phyloP scores from a whole-genome alignment of 2,113 vertebrate species.

The Spea multiplicata region DNA sequence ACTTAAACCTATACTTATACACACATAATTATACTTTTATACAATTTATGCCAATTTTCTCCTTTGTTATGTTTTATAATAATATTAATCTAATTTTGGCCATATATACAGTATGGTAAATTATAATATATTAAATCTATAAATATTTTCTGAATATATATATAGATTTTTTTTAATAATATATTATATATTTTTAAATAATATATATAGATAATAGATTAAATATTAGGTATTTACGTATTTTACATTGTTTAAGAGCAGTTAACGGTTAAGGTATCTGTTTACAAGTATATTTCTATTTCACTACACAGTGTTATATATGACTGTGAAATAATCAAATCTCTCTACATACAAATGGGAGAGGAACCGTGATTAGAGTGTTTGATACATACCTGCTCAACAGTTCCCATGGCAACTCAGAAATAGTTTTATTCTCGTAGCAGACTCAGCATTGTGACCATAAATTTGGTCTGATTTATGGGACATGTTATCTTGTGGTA shows the following conservation, averaged over 20 bases:
- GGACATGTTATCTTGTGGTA: neutral
- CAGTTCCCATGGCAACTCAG: slow-evolving; percentile 5
- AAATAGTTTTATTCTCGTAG: slow-evolving; percentile 17
- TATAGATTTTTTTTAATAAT: too few relatives aligned
- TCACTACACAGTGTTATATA: neutral
- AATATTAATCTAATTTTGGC: too few relatives aligned
- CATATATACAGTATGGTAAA: too few relatives aligned
- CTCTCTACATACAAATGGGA: slow-evolving; percentile 1
- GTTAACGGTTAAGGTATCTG: neutral
- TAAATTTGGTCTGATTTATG: neutral
- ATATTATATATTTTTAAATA: too few relatives aligned
- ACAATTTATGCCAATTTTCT: too few relatives aligned
- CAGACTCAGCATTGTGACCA: neutral
- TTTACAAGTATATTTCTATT: neutral
- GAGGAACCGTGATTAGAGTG: slow-evolving; percentile 2
- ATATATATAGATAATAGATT: too few relatives aligned
- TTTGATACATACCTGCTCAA: slow-evolving; percentile 13
- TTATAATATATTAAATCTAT: too few relatives aligned
- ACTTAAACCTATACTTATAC: too few relatives aligned
- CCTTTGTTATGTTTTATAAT: too few relatives aligned
- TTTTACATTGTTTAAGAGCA: neutral
- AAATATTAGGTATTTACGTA: too few relatives aligned
- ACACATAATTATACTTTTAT: too few relatives aligned
- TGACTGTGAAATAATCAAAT: slow-evolving; percentile 9
- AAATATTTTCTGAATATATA: too few relatives aligned